A percentile compares a stretch with the other conserved stretches of the same genome.
These are phyloP conservation scores for Nephrotoma guestfalica DNA, from an alignment of 2,888 invertebrate species.

Conservation along the genomic window DNA sequence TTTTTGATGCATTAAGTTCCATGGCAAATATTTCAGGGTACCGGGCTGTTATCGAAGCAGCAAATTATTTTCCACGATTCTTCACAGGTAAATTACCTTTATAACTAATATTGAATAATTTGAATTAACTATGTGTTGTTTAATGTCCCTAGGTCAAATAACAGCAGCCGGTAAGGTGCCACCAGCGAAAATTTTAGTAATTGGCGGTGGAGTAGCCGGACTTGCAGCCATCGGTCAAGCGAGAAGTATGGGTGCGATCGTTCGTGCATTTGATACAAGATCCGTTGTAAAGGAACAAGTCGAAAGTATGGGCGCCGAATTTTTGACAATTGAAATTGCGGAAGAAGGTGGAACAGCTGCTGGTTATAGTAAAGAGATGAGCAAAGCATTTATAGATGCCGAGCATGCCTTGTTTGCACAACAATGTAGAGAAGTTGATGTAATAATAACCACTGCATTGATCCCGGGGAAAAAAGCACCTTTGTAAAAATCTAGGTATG, in stretches of 20 bases:
- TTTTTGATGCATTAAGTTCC: slow-evolving; percentile 78
- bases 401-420: slow-evolving; percentile 77
- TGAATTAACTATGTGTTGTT: slow-evolving; percentile 19
- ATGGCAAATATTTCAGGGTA: slow-evolving; percentile 88
- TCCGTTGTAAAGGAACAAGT: slow-evolving; percentile 72
- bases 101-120: slow-evolving; percentile 4
- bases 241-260: slow-evolving; percentile 78
- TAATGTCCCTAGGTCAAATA: slow-evolving; percentile 47
- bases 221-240: slow-evolving; percentile 67
- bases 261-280: slow-evolving; percentile 75
- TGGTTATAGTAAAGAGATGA: slow-evolving; percentile 79
- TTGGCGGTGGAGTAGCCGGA: slow-evolving; percentile 84
- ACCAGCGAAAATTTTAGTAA: slow-evolving; percentile 73
- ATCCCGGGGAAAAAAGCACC: slow-evolving; percentile 82
- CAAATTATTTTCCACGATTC: slow-evolving; percentile 79
- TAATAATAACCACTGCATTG: slow-evolving; percentile 77
- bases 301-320: slow-evolving; percentile 78
- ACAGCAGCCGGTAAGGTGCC: slow-evolving; percentile 83
- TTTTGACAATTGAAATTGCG: slow-evolving; percentile 62
- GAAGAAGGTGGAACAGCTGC: slow-evolving; percentile 58
- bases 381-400: slow-evolving; percentile 68
- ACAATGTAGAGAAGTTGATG: slow-evolving; percentile 71
- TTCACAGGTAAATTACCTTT: slow-evolving; percentile 38
- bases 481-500: slow-evolving; percentile 18
- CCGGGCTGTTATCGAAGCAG: slow-evolving; percentile 76